Evolutionary conservation across 2,888 invertebrate genomes (phyloP), one percentile per base, ranked within the genome.

Genomic region (Mayetiola destructor): DNA sequence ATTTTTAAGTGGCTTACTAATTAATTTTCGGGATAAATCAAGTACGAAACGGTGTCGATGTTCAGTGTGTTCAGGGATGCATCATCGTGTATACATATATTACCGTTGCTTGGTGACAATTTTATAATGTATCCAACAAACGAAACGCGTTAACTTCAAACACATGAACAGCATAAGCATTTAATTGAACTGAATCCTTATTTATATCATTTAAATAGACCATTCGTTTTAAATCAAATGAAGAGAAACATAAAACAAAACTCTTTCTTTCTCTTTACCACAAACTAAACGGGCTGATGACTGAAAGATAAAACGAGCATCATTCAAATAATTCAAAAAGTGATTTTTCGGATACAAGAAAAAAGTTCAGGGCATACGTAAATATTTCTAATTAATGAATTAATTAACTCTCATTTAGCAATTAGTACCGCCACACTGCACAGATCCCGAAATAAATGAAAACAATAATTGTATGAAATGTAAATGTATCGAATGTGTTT

Each of bases 131-230:
- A n/a, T n/a, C n/a, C n/a, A n/a, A n/a, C n/a, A n/a, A n/a, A n/a
- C n/a, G n/a, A n/a, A n/a, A n/a, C n/a, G n/a, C n/a, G n/a, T n/a
- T n/a, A n/a, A n/a, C n/a, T n/a, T n/a, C n/a, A n/a, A n/a, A 12
- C 14, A 23, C 2, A 16, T 27, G 10, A 27, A 42, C 14, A 27
- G 48, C 27, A 5, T 48, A 27, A 48, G 48, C 48, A 48, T 48
- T 23, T 48, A 48, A 48, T 48, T 48, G 48, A 48, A 48, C 48
- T 48, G 48, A 48, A 48, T 48, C 48, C 48, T 48, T 48, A 48
- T 48, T 48, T 48, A 48, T 48, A 48, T 27, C 48, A n/a, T 27
- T 48, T 48, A 48, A 48, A 48, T 48, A 48, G 48, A 5, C 48
- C 48, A 27, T 48, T 48, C n/a, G 27, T 27, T 27, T 27, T 3